Conservation (phyloP, 2,113 vertebrate species). For the Pelecanoides urinatrix region DNA sequence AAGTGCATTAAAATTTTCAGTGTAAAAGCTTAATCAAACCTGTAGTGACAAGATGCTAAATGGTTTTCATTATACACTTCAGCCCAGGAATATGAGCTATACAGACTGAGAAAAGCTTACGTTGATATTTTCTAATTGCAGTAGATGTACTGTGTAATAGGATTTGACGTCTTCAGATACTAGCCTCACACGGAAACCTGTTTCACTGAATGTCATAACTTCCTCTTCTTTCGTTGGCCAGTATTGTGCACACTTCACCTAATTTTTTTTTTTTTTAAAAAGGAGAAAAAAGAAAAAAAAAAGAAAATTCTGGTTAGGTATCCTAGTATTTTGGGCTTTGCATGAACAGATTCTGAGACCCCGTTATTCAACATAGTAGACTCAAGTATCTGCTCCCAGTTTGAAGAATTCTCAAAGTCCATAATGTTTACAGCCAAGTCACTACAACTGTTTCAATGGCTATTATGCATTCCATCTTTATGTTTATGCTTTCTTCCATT, state of each 20-base stretch:
- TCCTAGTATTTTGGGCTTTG: not conserved
- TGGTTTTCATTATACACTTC: not conserved
- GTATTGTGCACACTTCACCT: constrained; percentile 99
- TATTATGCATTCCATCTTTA: not conserved
- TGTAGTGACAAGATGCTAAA: not conserved
- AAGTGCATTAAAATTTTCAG: not conserved
- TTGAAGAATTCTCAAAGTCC: not conserved
- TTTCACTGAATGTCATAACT: constrained; percentile 90
- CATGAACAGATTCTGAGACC: not conserved
- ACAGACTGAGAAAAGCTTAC: constrained; percentile 76
- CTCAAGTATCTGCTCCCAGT: not conserved
- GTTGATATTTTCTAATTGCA: constrained; percentile 87
- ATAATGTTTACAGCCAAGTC: not conserved
- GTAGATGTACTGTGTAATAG: constrained; percentile 89
- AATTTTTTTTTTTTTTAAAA: not conserved
- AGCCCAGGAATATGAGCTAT: not conserved
- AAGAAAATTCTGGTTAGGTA: not conserved
- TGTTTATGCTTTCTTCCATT: not conserved
- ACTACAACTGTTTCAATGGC: not conserved
- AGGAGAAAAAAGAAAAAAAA: too few relatives aligned
- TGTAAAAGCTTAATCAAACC: not conserved
- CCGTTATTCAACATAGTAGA: not conserved
- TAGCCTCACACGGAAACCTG: constrained; percentile 87
- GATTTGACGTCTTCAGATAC: constrained; percentile 91
- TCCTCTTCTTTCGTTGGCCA: constrained; percentile 89